Percentiles rank a stretch among this genome's conserved stretches.
phyloP scores from a whole-genome alignment of 1,140 invertebrate species.

The Zaprionus lachaisei region DNA sequence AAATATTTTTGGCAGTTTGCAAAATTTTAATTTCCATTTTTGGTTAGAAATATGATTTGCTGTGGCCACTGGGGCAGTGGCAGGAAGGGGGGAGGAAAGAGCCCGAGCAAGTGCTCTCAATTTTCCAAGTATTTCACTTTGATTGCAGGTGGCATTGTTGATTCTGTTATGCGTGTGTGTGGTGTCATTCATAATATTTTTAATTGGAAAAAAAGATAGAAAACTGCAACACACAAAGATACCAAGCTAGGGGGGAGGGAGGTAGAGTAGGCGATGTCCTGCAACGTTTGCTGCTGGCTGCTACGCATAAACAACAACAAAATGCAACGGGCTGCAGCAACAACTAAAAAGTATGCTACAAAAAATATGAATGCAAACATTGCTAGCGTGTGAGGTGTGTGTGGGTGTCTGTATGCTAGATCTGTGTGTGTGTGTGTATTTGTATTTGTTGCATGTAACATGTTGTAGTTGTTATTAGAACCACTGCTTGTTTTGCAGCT shows the following conservation, averaged over 20 bases:
- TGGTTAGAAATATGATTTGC: not conserved
- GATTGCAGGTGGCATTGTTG: conserved; percentile 24
- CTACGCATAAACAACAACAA: conserved; percentile 38
- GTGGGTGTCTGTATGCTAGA: conserved; percentile 26
- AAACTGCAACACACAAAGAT: conserved; percentile 41
- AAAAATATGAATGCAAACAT: conserved; percentile 54
- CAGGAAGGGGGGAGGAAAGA: not conserved
- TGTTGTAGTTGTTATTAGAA: conserved; percentile 23
- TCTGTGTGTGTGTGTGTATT: conserved; percentile 11
- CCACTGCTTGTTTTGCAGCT: conserved; percentile 20
- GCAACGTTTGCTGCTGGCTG: conserved; percentile 33
- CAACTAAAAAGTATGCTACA: conserved; percentile 69
- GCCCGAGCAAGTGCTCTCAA: not conserved
- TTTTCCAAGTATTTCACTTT: conserved; percentile 19
- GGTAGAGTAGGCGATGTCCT: conserved; percentile 28
- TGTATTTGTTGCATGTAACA: conserved; percentile 14
- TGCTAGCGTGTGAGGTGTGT: conserved; percentile 10
- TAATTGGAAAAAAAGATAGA: conserved; percentile 57
- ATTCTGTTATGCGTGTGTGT: not conserved
- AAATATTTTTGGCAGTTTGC: not conserved
- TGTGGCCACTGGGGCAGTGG: not conserved
- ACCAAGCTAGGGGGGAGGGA: not conserved
- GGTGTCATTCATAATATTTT: conserved; percentile 50
- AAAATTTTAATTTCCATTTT: conserved; percentile 2
- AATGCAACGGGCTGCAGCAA: conserved; percentile 8